Evolutionary conservation across 2,113 vertebrate genomes (phyloP).

Genomic region (Mustela nigripes): DNA sequence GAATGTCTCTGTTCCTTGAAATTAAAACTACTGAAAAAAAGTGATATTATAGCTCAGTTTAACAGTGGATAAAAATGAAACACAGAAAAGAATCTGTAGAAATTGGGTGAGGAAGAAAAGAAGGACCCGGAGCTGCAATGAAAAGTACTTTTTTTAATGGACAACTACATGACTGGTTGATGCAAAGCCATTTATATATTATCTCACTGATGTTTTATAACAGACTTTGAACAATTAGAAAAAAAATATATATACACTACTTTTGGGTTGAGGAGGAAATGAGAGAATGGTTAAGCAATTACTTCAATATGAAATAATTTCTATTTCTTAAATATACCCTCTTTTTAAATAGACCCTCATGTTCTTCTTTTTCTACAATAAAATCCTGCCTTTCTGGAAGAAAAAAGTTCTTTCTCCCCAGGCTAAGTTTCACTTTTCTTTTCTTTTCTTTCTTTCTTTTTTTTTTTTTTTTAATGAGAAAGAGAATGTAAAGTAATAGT

Average conservation of each 20-base stretch:
- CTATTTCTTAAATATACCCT: background rate
- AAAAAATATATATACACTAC: background rate
- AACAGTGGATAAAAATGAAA: slow-evolving; percentile 13
- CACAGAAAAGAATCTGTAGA: background rate
- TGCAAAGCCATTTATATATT: background rate
- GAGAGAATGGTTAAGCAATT: background rate
- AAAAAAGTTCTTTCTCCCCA: background rate
- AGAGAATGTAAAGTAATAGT: background rate
- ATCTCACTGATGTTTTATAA: background rate
- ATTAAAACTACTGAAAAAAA: background rate
- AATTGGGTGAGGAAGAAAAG: background rate
- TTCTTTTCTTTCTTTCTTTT: no score
- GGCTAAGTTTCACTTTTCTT: background rate
- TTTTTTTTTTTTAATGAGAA: background rate
- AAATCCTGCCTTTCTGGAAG: background rate
- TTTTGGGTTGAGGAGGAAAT: slow-evolving; percentile 1
- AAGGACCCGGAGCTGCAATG: background rate
- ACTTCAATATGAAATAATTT: background rate
- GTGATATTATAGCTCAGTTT: background rate
- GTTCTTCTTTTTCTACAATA: background rate
- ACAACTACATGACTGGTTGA: background rate
- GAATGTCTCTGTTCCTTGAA: background rate
- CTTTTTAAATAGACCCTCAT: background rate
- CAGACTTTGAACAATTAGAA: background rate
- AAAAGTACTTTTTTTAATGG: background rate